Conservation (phyloP, 2,113 vertebrate genomes). For the Oryzias celebensis region DNA sequence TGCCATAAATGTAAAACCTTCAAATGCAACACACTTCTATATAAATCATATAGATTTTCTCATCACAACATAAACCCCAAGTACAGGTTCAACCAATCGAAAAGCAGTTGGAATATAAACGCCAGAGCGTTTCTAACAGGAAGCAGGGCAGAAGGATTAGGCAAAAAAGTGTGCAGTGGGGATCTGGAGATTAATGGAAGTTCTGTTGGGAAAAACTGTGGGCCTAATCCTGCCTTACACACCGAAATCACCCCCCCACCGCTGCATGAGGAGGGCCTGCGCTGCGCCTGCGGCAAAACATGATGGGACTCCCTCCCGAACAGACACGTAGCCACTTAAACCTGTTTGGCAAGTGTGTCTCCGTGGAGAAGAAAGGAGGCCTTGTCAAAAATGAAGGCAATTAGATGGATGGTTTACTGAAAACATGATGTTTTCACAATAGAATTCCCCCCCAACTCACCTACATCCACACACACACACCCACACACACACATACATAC, state of each 20-base stretch:
- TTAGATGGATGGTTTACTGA: slow-evolving; percentile 4
- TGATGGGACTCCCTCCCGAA: slow-evolving; percentile 41
- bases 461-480: no score
- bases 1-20: no score
- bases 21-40: no score
- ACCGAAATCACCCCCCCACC: slow-evolving; percentile 3
- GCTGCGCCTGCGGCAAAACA: slow-evolving; percentile 1
- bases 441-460: background rate
- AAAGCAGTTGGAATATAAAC: background rate
- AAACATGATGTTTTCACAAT: background rate
- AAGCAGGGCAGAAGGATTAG: slow-evolving; percentile 3
- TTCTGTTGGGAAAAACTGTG: slow-evolving; percentile 32
- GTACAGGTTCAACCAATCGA: background rate
- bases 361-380: slow-evolving; percentile 21
- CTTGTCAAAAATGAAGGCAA: slow-evolving; percentile 7
- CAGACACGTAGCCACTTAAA: slow-evolving; percentile 52
- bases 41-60: no score
- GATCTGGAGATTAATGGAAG: slow-evolving; percentile 22
- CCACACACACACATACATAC: no score
- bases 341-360: slow-evolving; percentile 50
- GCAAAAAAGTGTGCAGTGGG: background rate
- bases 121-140: background rate
- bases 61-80: no score
- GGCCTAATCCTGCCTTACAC: slow-evolving; percentile 26
- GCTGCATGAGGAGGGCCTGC: slow-evolving; percentile 13